Evolutionary conservation across 2,797 vertebrate species (phyloP), one percentile per base, ranked within the genome.

Genomic region (Rhincodon typus): DNA sequence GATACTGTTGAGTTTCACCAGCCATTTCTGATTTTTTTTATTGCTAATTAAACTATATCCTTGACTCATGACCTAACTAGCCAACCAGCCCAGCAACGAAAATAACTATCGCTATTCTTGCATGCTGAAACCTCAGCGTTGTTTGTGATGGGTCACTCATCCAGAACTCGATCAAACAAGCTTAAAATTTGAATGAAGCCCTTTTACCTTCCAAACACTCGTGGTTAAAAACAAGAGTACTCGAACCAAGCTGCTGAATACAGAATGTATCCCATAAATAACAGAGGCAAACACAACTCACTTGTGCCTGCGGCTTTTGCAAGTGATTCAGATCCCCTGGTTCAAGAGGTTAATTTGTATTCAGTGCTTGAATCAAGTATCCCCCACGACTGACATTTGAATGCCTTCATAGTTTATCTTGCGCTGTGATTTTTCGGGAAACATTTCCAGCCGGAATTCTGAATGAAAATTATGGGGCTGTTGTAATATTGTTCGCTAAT

Each of bases 341-440:
- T 66, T 90, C 57, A 62, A 90, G 53, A 90, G 53, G 57, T 57
- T 90, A 90, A 90, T 90, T 57, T 62, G 30, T 62, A 90, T 90
- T 90, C 87, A 66, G 53, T 5, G 34, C 87, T 7, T 62, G 87
- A 53, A 21, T 66, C 87, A 1, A 34, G 87, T 19, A 62, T 19
- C 87, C 86, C 57, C 10, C 86, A 57, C 12, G 34, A 34, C 27
- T 90, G 50, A 90, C 25, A 34, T 53, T n/a, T 90, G 87, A 90
- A 90, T 90, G n/a, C 57, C 17, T 4, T 90, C n/a, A 62, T 62
- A 62, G 62, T 57, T 90, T 90, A 90, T 66, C 87, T 90, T 90
- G 30, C 15, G 25, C 86, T 53, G 25, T 90, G 87, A 90, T 90
- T 30, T 62, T 90, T 90, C 53, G 2, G 30, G 19, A 34, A 15